Evolutionary conservation across 2,888 invertebrate genomes (phyloP).

Genomic region (Amitus sp.): DNA sequence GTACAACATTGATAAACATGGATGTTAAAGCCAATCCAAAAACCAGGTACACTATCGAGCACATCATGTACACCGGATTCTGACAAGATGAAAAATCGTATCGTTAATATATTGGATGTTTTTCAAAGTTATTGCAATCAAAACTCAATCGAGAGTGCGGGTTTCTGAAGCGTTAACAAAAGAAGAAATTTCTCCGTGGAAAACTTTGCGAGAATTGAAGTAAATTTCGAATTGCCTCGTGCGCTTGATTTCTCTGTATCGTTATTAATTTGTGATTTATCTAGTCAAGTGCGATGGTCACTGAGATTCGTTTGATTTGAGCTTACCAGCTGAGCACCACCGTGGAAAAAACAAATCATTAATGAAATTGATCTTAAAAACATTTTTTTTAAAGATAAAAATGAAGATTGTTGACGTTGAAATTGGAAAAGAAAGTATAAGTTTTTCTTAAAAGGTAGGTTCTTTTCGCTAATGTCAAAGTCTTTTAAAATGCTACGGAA

Average conservation of each 20-base stretch:
- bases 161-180: too few relatives aligned
- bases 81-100: slow-evolving; percentile 61
- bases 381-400: neutral
- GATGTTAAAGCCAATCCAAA: slow-evolving; percentile 95
- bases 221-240: too few relatives aligned
- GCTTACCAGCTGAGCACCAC: slow-evolving; percentile 62
- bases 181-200: too few relatives aligned
- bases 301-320: slow-evolving; percentile 29
- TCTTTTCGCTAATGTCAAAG: too few relatives aligned
- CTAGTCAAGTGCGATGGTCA: slow-evolving; percentile 23
- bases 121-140: too few relatives aligned
- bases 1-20: slow-evolving; percentile 97
- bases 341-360: slow-evolving; percentile 53
- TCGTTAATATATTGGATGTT: too few relatives aligned
- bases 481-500: too few relatives aligned
- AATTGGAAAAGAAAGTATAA: neutral
- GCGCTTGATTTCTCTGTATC: too few relatives aligned
- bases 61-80: slow-evolving; percentile 89
- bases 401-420: neutral
- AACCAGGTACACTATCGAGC: slow-evolving; percentile 91
- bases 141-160: too few relatives aligned
- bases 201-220: too few relatives aligned
- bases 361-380: slow-evolving; percentile 10
- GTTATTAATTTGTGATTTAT: neutral
- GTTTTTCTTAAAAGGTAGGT: too few relatives aligned